phyloP scores from a whole-genome alignment of 2,888 invertebrate species.

The Exocentrus adspersus region DNA sequence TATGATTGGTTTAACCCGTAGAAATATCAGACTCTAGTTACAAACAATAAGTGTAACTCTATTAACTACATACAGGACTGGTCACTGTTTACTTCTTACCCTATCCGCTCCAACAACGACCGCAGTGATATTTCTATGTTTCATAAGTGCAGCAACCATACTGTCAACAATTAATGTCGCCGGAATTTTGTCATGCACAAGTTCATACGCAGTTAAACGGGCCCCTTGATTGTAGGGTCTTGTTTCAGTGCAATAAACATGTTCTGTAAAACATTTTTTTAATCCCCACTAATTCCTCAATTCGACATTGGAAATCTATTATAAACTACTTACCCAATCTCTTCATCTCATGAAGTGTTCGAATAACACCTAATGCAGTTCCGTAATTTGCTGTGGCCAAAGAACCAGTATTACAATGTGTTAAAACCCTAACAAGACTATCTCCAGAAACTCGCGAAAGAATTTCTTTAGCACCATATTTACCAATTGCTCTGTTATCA shows the following conservation, averaged over 20 bases:
- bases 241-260: conserved; percentile 96
- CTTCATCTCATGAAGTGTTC: conserved; percentile 77
- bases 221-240: conserved; percentile 98
- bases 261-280: conserved; percentile 69
- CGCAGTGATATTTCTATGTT: conserved; percentile 82
- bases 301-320: too few relatives aligned
- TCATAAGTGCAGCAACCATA: conserved; percentile 94
- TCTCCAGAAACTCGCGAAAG: conserved; percentile 69
- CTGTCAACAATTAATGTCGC: conserved; percentile 94
- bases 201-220: conserved; percentile 93
- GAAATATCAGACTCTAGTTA: too few relatives aligned
- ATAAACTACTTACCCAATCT: conserved; percentile 52
- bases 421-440: conserved; percentile 78
- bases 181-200: conserved; percentile 92
- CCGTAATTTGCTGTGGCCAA: conserved; percentile 98
- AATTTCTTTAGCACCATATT: conserved; percentile 84
- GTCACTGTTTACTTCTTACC: conserved; percentile 65
- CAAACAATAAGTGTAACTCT: too few relatives aligned
- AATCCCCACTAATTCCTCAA: background rate
- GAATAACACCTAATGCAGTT: conserved; percentile 95
- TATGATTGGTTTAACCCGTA: too few relatives aligned
- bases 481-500: conserved; percentile 89
- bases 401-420: conserved; percentile 99
- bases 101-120: conserved; percentile 98
- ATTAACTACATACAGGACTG: too few relatives aligned